phyloP scores from a whole-genome alignment of 2,113 vertebrate species.

The Psittacula cyanocephala region DNA sequence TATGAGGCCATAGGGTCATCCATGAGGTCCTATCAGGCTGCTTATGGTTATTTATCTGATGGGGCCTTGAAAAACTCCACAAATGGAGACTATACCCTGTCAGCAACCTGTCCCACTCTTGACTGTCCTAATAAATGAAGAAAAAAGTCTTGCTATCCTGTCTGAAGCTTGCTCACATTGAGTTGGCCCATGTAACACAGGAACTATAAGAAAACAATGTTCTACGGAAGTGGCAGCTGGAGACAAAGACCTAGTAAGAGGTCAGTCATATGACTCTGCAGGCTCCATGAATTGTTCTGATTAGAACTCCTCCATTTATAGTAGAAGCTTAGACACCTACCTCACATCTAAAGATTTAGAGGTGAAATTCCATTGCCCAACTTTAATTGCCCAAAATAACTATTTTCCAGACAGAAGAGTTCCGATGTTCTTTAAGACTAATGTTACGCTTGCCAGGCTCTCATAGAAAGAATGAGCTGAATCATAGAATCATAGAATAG shows the following conservation, averaged over 20 bases:
- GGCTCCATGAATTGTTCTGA: background rate
- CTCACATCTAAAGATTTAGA: background rate
- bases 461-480: background rate
- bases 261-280: background rate
- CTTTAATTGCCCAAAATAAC: background rate
- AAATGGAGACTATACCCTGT: background rate
- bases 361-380: background rate
- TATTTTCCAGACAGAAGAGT: background rate
- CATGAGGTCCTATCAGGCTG: background rate
- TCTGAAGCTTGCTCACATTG: background rate
- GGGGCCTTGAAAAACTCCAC: background rate
- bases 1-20: rapidly evolving
- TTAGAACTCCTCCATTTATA: background rate
- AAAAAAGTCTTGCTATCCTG: background rate
- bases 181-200: background rate
- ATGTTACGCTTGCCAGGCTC: background rate
- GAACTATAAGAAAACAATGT: background rate
- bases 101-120: background rate
- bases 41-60: background rate
- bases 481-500: too few relatives aligned
- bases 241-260: background rate
- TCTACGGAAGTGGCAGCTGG: background rate
- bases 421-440: background rate
- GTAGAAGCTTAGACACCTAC: background rate
- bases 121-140: background rate